Base-by-base conservation (phyloP, 2,888 invertebrate species). In the Macrophya alboannulata region DNA sequence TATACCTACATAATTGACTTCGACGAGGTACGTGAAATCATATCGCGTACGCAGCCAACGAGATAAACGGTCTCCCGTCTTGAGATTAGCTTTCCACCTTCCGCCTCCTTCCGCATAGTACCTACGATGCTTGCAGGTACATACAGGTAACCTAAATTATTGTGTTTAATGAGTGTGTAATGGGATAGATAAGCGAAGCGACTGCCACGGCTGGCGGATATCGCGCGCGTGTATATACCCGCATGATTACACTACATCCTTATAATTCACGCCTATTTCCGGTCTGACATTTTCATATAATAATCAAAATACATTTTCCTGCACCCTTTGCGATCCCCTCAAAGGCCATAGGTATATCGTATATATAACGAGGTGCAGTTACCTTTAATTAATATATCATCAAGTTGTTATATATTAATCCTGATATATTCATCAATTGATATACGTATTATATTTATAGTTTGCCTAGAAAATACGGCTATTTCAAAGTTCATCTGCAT, bases 91-190 rank as follows among this genome's bases (percentile, higher is more conserved):
- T 72, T 86, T 68, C 85, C 86, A 76, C 83, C 55, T 62, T 48
- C 43, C 76, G 59, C 71, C 74, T 21, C n/a, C 68, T 51, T 37
- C 51, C 71, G 15, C 3, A 31, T 31, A 31, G 31, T 31, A 31
- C n/a, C n/a, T 43, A 40, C 45, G 48, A 59, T 81, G 43, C 83
- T 51, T 31, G 68, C 40, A n/a, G 25, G 37, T 48, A 48, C 76
- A 86, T 31, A 48, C 48, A 86, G 85, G 84, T 87, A 87, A 89
- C 87, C 85, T 85, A 85, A 88, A 89, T 89, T 87, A 88, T 86
- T 85, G 87, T 86, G 88, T 84, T 88, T 88, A 90, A 90, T 89
- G 87, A 85, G 83, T 87, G 86, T 85, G 87, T 86, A 87, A 89
- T 89, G 86, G 87, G 83, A 83, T 83, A 83, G 83, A 83, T 83